Evolutionary conservation across 2,113 vertebrate species (phyloP), one percentile per base, ranked within the genome.

Genomic region (Smithornis capensis): DNA sequence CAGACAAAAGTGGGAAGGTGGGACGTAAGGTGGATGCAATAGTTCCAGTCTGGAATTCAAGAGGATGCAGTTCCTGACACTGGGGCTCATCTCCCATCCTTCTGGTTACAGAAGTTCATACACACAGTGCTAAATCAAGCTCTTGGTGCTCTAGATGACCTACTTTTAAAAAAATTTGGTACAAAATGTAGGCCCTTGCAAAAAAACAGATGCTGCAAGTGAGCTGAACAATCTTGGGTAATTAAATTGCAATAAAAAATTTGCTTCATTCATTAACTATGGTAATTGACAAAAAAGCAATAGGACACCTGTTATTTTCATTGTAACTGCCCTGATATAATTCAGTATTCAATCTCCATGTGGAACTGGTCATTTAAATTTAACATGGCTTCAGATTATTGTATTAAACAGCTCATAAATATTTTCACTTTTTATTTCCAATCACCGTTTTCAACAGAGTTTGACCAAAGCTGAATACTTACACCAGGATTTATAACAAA

Each of bases 231-330:
- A 95, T 94, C 90, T 85, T 64, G 42, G 64, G 53, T 85, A 95
- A 95, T 95, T 97, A 76, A 82, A 89, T 84, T 83, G 85, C 60
- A 88, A 92, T 93, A 92, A 95, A 97, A 95, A 94, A 59, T 15
- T 62, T 59, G 85, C 75, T 90, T 91, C 89, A 96, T 94, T 95
- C 89, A 87, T 94, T 90, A 92, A 93, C 92, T 92, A 68, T 60
- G 35, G 64, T 92, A 97, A 97, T 85, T 97, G 94, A 96, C 74
- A 76, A 91, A 95, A 96, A 96, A 96, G 90, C 91, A 80, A 65
- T 60, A 83, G 60, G 80, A 88, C 81, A 71, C 80, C 85, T 55
- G 73, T 86, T 94, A 92, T 92, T 93, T 97, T 94, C 94, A 92
- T 87, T 91, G 60, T 73, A 92, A 95, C 75, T 78, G 75, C 59